Evolutionary conservation across 2,888 invertebrate genomes (phyloP), one percentile per base, ranked within the genome.

Genomic region (Brachypalpus laphriformis): DNA sequence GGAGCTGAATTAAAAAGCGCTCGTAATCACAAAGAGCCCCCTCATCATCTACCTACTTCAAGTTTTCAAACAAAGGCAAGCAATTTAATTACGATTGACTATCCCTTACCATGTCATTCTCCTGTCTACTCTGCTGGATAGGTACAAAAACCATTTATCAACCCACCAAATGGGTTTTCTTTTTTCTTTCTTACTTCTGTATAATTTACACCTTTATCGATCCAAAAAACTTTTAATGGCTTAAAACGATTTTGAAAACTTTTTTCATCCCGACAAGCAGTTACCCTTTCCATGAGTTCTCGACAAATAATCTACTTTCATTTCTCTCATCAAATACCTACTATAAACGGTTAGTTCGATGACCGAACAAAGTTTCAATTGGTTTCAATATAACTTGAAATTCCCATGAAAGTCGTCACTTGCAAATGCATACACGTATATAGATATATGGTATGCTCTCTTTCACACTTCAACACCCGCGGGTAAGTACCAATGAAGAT

Each of bases 181-280:
- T n/a, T 25, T 20, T 49, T 5, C 7, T 49, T 25, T 20, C 14
- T 47, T 34, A 1, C 18, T 63, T 37, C 49, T 59, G 37, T 37
- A 59, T 49, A 63, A 63, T 47, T 59, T 59, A 34, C 37, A 59
- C 57, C 47, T 59, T 37, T 22, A 25, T 59, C 37, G 47, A 59
- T 8, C 28, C 31, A 14, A 47, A 57, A 71, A 71, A 59, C 3
- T 71, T 71, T 71, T 37, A 59, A 71, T 59, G 47, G 56, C 49
- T 49, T 49, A 37, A 71, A 71, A 71, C 59, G 59, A 49, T 71
- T 59, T 71, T 49, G 8, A 25, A 49, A 71, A 71, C 20, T 71
- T 59, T 71, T 59, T 59, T 5, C 47, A 54, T 54, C 9, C 6
- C 54, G 9, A 54, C 5, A 25, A n/a, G 6, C 16, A 2, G 11